Conservation (phyloP, 1,140 invertebrate genomes). For the Diprion similis region DNA sequence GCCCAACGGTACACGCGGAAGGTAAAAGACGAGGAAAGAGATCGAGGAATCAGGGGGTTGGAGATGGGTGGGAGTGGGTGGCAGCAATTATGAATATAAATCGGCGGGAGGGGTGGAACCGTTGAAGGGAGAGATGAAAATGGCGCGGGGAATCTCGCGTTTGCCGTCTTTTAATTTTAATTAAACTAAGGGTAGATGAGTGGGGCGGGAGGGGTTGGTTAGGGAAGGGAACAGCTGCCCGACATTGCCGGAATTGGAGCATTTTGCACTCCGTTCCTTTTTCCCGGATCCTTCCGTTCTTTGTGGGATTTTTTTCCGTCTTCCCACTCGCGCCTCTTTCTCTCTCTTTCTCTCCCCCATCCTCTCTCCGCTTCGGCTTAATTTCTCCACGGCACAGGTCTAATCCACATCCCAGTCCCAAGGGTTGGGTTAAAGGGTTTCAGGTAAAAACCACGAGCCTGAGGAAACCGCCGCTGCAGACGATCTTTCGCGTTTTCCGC, state of each 20-base stretch:
- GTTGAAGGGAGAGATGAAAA: constrained; percentile 39
- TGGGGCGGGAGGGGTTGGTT: constrained; percentile 19
- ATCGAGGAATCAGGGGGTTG: constrained; percentile 43
- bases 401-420: too few relatives aligned
- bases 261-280: constrained; percentile 21
- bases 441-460: too few relatives aligned
- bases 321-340: constrained; percentile 19
- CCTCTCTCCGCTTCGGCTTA: neutral
- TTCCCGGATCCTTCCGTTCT: constrained; percentile 17
- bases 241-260: constrained; percentile 33
- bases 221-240: constrained; percentile 44
- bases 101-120: constrained; percentile 39
- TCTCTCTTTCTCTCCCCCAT: constrained; percentile 8
- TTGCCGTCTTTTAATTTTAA: constrained; percentile 60
- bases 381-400: constrained; percentile 13
- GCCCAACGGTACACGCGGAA: constrained; percentile 8
- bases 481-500: neutral
- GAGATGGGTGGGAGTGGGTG: constrained; percentile 29
- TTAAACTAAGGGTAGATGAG: constrained; percentile 48
- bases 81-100: constrained; percentile 61
- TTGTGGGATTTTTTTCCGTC: neutral
- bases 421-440: too few relatives aligned
- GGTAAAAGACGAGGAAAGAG: constrained; percentile 30
- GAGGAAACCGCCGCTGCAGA: neutral
- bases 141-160: constrained; percentile 44